Evolutionary conservation across 2,797 vertebrate genomes (phyloP).

Genomic region (Caiman crocodilus): DNA sequence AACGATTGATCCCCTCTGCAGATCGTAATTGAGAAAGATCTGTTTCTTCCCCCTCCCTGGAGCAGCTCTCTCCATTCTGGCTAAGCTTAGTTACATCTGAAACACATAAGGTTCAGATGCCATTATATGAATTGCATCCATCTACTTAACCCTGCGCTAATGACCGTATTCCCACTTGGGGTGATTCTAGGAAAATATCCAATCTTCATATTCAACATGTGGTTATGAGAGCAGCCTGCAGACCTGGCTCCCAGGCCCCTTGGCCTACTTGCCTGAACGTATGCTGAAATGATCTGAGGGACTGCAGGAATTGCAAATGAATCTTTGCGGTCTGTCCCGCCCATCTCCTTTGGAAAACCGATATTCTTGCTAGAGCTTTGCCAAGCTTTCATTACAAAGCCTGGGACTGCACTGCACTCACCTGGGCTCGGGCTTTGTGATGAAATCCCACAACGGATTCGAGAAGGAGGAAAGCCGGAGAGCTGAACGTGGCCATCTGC

Average conservation of each 20-base stretch:
- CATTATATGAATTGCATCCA: constrained; percentile 56
- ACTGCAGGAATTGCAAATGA: constrained; percentile 30
- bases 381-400: not conserved
- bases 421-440: not conserved
- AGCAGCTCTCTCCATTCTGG: not conserved
- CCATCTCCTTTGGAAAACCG: constrained; percentile 29
- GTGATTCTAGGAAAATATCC: constrained; percentile 18
- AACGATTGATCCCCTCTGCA: not conserved
- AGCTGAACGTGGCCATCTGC: too few species aligned
- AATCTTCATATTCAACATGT: not conserved
- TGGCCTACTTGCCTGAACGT: not conserved
- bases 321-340: not conserved
- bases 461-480: too few species aligned
- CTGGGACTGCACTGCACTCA: not conserved
- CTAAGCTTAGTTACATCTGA: constrained; percentile 45
- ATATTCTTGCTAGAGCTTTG: constrained; percentile 10
- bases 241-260: not conserved
- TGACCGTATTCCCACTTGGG: constrained; percentile 42
- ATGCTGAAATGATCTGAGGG: constrained; percentile 1
- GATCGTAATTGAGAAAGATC: not conserved
- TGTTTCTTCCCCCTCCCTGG: not conserved
- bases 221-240: rapidly evolving
- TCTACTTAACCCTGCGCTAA: not conserved
- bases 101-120: not conserved
- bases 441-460: not conserved